Evolutionary conservation across 2,797 vertebrate genomes (phyloP), one percentile per base, ranked within the genome.

Genomic region (Emydoidea blandingii): DNA sequence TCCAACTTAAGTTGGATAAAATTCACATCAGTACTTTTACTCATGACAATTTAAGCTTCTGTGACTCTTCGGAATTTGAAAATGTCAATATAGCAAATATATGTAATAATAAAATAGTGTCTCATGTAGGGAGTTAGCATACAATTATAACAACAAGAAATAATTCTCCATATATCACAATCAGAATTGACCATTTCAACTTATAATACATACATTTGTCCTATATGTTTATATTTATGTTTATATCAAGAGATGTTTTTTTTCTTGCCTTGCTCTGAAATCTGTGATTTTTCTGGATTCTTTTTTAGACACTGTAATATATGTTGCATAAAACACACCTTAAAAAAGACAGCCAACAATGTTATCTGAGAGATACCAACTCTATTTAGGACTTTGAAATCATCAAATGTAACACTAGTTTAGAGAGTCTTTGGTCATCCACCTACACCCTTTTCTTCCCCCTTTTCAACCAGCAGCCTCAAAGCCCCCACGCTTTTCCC

Each of bases 1-100:
- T 83, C 94, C 93, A 81, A 52, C 83, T 84, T 14, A 21, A 9
- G 12, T 21, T 50, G 80, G 76, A 44, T 31, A 93, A 34, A 96
- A 47, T 78, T 76, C 87, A n/a, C 37, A 23, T 81, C 10, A 65
- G 57, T 2, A 47, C 87, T 68, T 86, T 83, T 56, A 0, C 4
- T 15, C 80, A 89, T 95, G 92, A 2, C 59, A 65, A 95, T 4
- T 90, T 56, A 52, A 54, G 87, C 85, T 88, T 91, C 93, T 89
- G 86, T 27, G 31, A 87, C 21, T 86, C 82, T 86, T 62, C 86
- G 79, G 79, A 83, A 92, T 95, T 78, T 91, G 89, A 93, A 72
- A 81, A 92, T 92, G 83, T 81, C 56, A 11, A 47, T 53, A 57
- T 27, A 54, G 91, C 62, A 94, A 88, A 88, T 49, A 94, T 27